Percentiles rank a stretch among this genome's conserved stretches.
Conservation (phyloP, 2,113 vertebrate genomes). For the Halcyon senegalensis region DNA sequence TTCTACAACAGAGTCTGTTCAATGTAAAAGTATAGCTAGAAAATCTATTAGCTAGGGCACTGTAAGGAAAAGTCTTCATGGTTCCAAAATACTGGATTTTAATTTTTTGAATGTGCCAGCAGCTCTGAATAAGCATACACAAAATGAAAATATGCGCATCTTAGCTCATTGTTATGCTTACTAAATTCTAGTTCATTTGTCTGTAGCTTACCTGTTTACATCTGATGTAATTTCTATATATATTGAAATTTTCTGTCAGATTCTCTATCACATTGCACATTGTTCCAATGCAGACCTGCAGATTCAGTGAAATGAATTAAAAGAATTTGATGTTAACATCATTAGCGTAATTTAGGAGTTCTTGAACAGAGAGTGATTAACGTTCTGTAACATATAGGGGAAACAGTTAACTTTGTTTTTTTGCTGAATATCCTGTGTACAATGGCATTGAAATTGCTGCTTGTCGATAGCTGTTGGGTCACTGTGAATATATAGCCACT, state of each 20-base stretch:
- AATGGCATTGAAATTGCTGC: background rate
- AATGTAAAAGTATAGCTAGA: background rate
- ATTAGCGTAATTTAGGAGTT: background rate
- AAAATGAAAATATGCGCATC: background rate
- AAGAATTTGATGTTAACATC: background rate
- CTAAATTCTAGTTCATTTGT: background rate
- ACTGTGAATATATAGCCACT: background rate
- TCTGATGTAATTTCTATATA: background rate
- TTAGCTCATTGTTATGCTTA: background rate
- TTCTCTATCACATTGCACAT: background rate
- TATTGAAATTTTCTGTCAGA: background rate
- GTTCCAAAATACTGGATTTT: background rate
- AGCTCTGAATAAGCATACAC: background rate
- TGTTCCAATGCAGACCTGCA: background rate
- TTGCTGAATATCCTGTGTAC: background rate
- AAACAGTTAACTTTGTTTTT: background rate
- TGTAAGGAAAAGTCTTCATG: background rate
- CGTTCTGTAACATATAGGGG: background rate
- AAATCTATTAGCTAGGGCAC: background rate
- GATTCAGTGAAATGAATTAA: background rate
- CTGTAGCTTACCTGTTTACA: background rate
- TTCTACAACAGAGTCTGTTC: background rate
- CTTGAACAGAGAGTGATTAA: background rate
- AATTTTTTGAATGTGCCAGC: background rate
- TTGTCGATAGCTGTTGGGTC: background rate